These are phyloP conservation scores for Anguilla anguilla DNA, from an alignment of 2,797 vertebrate species.

Conservation along the genomic window DNA sequence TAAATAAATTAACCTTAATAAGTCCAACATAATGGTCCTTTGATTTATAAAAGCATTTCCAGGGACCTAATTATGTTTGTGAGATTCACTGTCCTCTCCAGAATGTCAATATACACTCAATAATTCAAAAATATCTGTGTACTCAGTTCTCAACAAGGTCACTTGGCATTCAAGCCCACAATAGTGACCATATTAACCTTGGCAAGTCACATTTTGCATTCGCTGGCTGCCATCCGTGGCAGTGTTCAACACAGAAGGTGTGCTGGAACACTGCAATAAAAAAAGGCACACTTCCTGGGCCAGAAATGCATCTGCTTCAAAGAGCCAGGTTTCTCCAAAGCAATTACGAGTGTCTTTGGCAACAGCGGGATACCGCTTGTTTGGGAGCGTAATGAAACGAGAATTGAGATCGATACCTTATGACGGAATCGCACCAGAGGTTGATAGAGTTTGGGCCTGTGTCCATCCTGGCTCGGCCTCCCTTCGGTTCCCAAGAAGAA, in stretches of 20 bases:
- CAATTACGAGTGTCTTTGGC: conserved; percentile 62
- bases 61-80: neutral
- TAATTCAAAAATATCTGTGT: neutral
- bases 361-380: conserved; percentile 48
- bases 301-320: conserved; percentile 39
- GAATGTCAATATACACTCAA: neutral
- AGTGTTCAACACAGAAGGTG: neutral
- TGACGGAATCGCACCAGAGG: conserved; percentile 86
- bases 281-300: neutral
- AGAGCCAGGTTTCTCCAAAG: conserved; percentile 38
- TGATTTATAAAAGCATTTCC: neutral
- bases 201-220: neutral
- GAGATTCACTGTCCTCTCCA: neutral
- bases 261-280: neutral
- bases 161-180: neutral
- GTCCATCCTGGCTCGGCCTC: conserved; percentile 78
- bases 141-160: neutral
- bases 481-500: conserved; percentile 71
- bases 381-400: conserved; percentile 54
- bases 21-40: neutral
- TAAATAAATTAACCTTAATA: neutral
- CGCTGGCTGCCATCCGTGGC: neutral
- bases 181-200: neutral
- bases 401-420: conserved; percentile 81
- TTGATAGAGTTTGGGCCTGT: conserved; percentile 74